Base-by-base conservation (phyloP, 2,113 vertebrate species). In the Bos javanicus region DNA sequence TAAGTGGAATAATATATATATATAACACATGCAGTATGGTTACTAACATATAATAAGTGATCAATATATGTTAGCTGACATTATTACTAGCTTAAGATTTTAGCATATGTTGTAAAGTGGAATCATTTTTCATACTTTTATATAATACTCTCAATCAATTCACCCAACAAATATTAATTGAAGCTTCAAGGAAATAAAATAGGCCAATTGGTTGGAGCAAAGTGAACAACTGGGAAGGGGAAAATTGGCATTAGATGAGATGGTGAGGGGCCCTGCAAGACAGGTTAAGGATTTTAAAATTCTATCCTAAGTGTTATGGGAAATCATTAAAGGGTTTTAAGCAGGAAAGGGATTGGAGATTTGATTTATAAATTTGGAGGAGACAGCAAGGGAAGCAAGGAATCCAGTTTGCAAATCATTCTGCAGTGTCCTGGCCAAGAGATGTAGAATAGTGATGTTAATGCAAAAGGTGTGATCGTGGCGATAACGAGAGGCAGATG, bases 121-220 rank as follows among this genome's bases (percentile, higher is more conserved):
- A 13, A 26, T 95, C 59, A 94, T 90, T 96, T 87, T 54, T 94
- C 62, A 90, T 71, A 80, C 4, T 39, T 60, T 76, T 26, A 39
- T 10, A 60, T 50, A 92, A 87, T 12, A 93, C 6, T 92, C 17
- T 81, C 86, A 91, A 90, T 81, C 52, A 96, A 82, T 86, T 93
- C 36, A 71, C 52, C 46, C 92, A 91, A 88, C 25, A 96, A 97
- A 92, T 76, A 89, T n/a, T 94, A 94, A 96, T 74, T 64, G 56
- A 39, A 94, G 26, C 48, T 91, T 90, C 23, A 94, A 96, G 81
- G 43, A 92, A 96, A 87, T 84, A 91, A 91, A 67, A 96, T 50
- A 86, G 91, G 60, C 48, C 48, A 86, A 52, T 23, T 64, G 23
- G 33, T 7, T n/a, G 14, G 26, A 85, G 50, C 23, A 67, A 25